These are phyloP conservation scores for Centrocercus urophasianus DNA, from an alignment of 2,113 vertebrate species.

Conservation along the genomic window DNA sequence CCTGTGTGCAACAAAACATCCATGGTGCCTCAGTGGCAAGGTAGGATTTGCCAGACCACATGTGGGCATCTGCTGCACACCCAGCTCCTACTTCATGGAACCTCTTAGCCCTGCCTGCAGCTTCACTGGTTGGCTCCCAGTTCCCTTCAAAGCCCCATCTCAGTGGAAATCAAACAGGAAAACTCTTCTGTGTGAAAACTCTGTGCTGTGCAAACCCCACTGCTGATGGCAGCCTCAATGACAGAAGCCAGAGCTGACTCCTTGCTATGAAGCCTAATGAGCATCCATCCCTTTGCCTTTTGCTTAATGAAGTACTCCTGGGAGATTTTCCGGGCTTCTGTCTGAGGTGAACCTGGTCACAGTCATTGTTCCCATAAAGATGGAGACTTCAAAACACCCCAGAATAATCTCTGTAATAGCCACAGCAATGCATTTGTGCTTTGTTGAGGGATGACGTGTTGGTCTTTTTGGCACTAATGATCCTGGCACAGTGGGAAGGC, in stretches of 20 bases:
- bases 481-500: background rate
- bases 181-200: no score
- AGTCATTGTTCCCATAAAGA: background rate
- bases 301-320: background rate
- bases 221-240: background rate
- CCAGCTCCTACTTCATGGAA: no score
- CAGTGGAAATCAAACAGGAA: no score
- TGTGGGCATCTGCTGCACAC: no score
- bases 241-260: no score
- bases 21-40: no score
- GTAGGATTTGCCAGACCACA: no score
- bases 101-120: no score
- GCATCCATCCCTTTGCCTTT: background rate
- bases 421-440: background rate
- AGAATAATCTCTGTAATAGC: background rate
- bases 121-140: no score
- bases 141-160: no score
- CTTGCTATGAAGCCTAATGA: rapidly evolving
- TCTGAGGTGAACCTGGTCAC: background rate
- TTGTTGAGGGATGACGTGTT: background rate
- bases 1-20: no score
- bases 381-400: background rate
- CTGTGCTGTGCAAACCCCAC: no score
- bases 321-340: rapidly evolving
- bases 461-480: rapidly evolving